These are phyloP conservation scores for Cephus rjabovi DNA, from an alignment of 2,888 invertebrate genomes.

Conservation along the genomic window DNA sequence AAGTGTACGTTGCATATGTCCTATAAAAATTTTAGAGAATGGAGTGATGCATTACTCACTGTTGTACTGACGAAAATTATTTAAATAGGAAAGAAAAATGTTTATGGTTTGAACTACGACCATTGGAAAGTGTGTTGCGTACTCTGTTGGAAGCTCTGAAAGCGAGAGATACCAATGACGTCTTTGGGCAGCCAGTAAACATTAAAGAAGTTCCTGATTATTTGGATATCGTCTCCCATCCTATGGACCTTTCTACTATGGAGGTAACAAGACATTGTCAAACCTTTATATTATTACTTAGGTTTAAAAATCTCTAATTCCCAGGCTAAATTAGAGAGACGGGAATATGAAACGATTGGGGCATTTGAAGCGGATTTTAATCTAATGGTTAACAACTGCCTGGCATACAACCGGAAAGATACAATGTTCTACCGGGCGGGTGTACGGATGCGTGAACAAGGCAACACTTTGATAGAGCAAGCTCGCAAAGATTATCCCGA, in stretches of 20 bases:
- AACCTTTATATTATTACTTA: not conserved
- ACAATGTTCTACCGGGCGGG: slow-evolving; percentile 95
- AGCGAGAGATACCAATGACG: slow-evolving; percentile 84
- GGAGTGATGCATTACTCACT: not conserved
- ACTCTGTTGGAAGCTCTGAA: slow-evolving; percentile 82
- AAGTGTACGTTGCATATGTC: slow-evolving; percentile 68
- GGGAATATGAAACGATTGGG: slow-evolving; percentile 78
- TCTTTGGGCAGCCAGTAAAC: slow-evolving; percentile 95
- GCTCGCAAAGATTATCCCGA: slow-evolving; percentile 76
- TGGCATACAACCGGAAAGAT: slow-evolving; percentile 94
- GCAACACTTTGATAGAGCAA: slow-evolving; percentile 81
- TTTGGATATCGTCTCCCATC: slow-evolving; percentile 82
- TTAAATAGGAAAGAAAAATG: slow-evolving; percentile 76
- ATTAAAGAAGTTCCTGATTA: slow-evolving; percentile 92
- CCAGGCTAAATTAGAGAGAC: slow-evolving; percentile 74
- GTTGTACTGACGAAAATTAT: slow-evolving; percentile 6
- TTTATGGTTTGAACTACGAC: slow-evolving; percentile 83
- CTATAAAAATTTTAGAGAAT: no score
- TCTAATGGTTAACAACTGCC: slow-evolving; percentile 96
- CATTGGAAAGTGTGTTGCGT: slow-evolving; percentile 82
- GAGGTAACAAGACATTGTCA: slow-evolving; percentile 59
- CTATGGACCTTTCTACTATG: slow-evolving; percentile 94
- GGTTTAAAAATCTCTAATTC: slow-evolving; percentile 3
- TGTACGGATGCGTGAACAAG: slow-evolving; percentile 90
- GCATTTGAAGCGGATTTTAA: slow-evolving; percentile 91